Evolutionary conservation across 2,797 vertebrate species (phyloP).

Genomic region (Salarias fasciatus): DNA sequence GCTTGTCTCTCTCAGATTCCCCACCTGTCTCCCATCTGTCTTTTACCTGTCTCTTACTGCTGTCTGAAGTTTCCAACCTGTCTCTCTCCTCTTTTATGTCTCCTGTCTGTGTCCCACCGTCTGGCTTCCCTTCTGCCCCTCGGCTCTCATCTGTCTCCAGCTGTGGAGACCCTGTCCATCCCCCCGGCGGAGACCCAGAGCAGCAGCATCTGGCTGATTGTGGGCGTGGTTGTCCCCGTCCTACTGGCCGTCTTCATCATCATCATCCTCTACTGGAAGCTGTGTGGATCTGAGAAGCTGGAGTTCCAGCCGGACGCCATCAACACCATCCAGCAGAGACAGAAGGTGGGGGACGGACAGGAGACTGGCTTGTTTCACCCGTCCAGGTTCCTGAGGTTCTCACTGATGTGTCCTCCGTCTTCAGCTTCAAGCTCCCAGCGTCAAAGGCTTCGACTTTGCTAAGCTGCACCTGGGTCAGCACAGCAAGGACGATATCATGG

Average conservation of each 20-base stretch:
- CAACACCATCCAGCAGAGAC: conserved; percentile 95
- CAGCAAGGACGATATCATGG: conserved; percentile 94
- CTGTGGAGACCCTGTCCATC: conserved; percentile 87
- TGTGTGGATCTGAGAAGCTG: conserved; percentile 95
- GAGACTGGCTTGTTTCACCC: background rate
- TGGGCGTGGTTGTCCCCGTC: conserved; percentile 92
- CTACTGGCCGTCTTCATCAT: conserved; percentile 92
- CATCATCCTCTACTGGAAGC: conserved; percentile 96
- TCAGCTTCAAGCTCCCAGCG: conserved; percentile 95
- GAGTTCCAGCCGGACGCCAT: conserved; percentile 97
- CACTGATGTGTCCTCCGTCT: conserved; percentile 16
- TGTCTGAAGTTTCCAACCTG: background rate
- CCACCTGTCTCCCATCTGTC: background rate
- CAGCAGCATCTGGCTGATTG: conserved; percentile 92
- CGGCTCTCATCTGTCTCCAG: conserved; percentile 66
- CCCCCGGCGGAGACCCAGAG: conserved; percentile 88
- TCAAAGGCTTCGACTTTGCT: conserved; percentile 97
- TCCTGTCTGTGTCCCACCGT: no score
- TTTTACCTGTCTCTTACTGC: no score
- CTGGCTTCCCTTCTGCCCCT: background rate
- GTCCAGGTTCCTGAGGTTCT: background rate
- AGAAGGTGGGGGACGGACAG: conserved; percentile 87
- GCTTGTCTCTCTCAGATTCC: no score
- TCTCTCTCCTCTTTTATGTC: no score
- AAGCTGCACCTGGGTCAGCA: conserved; percentile 98